phyloP scores from a whole-genome alignment of 2,113 vertebrate species.

The Menidia beryllina region DNA sequence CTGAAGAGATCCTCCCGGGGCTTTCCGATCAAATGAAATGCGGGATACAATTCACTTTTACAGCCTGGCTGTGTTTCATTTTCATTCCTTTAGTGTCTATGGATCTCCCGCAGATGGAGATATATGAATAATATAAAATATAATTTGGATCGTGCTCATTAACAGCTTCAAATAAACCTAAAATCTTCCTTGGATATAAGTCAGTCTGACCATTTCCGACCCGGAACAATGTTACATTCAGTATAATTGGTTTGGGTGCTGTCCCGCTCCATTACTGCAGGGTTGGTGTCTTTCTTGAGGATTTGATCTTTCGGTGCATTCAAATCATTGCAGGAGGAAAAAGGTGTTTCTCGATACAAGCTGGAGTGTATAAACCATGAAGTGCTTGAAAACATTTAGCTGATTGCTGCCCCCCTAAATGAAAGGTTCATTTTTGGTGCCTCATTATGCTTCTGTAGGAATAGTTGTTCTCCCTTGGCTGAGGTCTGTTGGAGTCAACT shows the following conservation, averaged over 20 bases:
- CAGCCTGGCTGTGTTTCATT: constrained; percentile 48
- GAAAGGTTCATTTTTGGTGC: not conserved
- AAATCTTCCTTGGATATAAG: not conserved
- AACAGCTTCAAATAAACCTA: constrained; percentile 11
- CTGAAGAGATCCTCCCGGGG: constrained; percentile 63
- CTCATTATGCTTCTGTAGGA: constrained; percentile 4
- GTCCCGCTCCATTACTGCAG: not conserved
- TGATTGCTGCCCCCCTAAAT: not conserved
- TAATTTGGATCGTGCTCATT: not conserved
- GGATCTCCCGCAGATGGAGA: constrained; percentile 25
- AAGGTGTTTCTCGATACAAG: not conserved
- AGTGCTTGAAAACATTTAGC: constrained; percentile 1
- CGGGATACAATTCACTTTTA: constrained; percentile 56
- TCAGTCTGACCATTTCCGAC: not conserved
- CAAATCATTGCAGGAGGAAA: not conserved
- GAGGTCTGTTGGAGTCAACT: not conserved
- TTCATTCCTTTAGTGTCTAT: constrained; percentile 47
- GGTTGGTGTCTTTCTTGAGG: not conserved
- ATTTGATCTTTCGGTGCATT: not conserved
- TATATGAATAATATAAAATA: not conserved
- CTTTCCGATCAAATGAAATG: constrained; percentile 57
- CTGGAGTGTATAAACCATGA: not conserved
- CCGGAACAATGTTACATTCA: not conserved
- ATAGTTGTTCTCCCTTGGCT: constrained; percentile 3
- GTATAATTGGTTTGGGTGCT: not conserved